phyloP scores from a whole-genome alignment of 2,113 vertebrate species.

The Poeciliopsis turrubarensis region DNA sequence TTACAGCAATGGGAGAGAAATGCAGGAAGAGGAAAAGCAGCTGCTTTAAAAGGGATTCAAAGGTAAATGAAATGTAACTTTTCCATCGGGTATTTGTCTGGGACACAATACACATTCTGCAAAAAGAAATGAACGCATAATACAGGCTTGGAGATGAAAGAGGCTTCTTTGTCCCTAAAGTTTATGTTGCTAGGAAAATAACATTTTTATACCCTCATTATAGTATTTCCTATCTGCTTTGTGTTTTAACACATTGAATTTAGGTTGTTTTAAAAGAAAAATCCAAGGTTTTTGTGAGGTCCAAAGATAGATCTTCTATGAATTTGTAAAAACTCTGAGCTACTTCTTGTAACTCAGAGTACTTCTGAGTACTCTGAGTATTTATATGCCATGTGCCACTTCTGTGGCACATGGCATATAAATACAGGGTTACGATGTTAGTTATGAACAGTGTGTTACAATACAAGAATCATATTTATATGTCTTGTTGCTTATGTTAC shows the following conservation, averaged over 20 bases:
- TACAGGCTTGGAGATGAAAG: not conserved
- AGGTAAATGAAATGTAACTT: conserved; percentile 7
- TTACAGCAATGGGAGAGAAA: conserved; percentile 32
- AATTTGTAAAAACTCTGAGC: too few relatives aligned
- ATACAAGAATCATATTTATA: not conserved
- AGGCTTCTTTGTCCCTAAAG: not conserved
- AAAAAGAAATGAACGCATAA: not conserved
- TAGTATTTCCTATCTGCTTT: not conserved
- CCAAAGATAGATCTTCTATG: not conserved
- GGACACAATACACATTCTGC: not conserved
- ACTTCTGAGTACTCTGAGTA: too few relatives aligned
- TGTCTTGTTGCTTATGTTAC: not conserved
- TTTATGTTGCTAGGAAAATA: not conserved
- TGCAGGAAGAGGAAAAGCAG: conserved; percentile 2
- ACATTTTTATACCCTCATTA: not conserved
- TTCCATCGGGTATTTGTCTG: not conserved
- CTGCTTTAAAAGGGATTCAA: conserved; percentile 15
- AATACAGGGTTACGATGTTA: not conserved
- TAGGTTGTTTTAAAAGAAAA: not conserved
- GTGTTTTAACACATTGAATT: not conserved
- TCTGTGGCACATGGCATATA: too few relatives aligned
- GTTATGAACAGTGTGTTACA: not conserved
- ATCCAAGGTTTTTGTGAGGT: not conserved
- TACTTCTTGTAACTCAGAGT: too few relatives aligned
- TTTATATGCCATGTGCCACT: too few relatives aligned